Conservation (phyloP, 2,888 invertebrate genomes). For the Andrena marginata region DNA sequence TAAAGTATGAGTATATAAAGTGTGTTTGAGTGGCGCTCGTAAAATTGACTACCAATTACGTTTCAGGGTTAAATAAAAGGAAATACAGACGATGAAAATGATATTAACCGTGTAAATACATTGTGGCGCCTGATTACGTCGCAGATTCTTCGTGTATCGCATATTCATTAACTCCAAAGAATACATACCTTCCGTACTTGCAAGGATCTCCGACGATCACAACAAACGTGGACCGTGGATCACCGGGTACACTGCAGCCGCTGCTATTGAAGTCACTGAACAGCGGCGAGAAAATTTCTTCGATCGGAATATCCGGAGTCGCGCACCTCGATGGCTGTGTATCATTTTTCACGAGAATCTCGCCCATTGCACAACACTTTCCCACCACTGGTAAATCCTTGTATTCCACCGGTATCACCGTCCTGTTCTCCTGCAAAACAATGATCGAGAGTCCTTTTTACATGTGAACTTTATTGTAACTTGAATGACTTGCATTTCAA, state of each 20-base stretch:
- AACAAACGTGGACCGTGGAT: slow-evolving; percentile 86
- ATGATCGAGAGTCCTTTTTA: background rate
- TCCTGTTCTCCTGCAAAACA: slow-evolving; percentile 71
- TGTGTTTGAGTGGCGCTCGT: no score
- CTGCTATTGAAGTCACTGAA: slow-evolving; percentile 86
- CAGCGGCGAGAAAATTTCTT: slow-evolving; percentile 86
- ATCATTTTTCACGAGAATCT: slow-evolving; percentile 70
- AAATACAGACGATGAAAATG: background rate
- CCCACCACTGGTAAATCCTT: slow-evolving; percentile 74
- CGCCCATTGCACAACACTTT: slow-evolving; percentile 78
- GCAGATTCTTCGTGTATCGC: background rate
- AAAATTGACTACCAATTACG: no score
- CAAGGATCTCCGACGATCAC: slow-evolving; percentile 88
- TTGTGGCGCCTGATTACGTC: background rate
- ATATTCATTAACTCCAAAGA: background rate
- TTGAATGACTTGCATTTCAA: no score
- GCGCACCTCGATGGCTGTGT: slow-evolving; percentile 61
- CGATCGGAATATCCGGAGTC: slow-evolving; percentile 68
- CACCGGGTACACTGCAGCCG: slow-evolving; percentile 83
- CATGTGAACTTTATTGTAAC: background rate
- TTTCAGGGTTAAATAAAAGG: no score
- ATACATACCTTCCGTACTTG: slow-evolving; percentile 86
- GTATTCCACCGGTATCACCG: slow-evolving; percentile 64
- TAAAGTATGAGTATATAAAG: no score
- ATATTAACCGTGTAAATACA: background rate